A percentile compares a stretch with the other conserved stretches of the same genome.
These are phyloP conservation scores for Bubo scandiacus DNA, from an alignment of 2,113 vertebrate species.

Conservation along the genomic window DNA sequence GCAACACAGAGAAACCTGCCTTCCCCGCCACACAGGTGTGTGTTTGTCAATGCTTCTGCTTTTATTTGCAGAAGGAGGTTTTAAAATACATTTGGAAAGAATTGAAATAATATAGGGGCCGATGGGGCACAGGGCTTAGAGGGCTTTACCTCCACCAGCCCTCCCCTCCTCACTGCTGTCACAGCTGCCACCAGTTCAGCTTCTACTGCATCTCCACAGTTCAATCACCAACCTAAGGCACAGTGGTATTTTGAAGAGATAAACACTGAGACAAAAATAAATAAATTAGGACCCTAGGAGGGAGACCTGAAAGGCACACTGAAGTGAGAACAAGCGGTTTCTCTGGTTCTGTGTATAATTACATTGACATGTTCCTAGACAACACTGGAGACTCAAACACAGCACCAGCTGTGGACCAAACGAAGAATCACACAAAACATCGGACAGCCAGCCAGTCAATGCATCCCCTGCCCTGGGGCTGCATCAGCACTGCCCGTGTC, in stretches of 20 bases:
- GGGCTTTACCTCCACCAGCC: neutral
- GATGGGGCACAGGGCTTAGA: neutral
- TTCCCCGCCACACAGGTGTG: neutral
- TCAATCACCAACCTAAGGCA: neutral
- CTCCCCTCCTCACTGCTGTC: neutral
- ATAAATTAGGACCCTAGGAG: neutral
- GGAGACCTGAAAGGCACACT: constrained; percentile 12
- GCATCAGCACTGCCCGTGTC: neutral
- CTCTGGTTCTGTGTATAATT: neutral
- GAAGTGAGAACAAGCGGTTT: neutral
- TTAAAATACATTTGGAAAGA: neutral
- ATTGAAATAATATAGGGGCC: neutral
- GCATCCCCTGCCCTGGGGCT: neutral
- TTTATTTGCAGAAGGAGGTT: neutral
- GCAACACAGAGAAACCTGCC: neutral
- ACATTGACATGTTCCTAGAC: constrained; percentile 43
- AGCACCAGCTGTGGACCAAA: constrained; percentile 27
- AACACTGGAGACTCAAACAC: neutral
- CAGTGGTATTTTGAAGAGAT: neutral
- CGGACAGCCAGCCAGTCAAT: neutral
- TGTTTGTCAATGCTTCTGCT: neutral
- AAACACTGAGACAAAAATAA: constrained; percentile 37
- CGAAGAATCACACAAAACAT: fast-evolving
- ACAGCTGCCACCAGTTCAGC: neutral
- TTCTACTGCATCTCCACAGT: neutral